Conservation (phyloP, 2,113 vertebrate species). For the Ageneiosus marmoratus region DNA sequence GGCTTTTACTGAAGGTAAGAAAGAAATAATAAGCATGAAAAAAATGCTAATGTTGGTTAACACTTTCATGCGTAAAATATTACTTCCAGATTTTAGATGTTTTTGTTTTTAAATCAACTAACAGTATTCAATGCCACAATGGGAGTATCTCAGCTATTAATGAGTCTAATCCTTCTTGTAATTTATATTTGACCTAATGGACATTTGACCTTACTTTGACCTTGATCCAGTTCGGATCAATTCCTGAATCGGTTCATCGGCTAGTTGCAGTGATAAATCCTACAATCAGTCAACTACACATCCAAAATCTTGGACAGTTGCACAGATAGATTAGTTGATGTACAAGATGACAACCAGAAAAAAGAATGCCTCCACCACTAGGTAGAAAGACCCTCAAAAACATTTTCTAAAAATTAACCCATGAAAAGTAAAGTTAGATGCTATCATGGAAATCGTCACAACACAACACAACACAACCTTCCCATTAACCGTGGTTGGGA, state of each 20-base stretch:
- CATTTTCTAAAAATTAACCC: not conserved
- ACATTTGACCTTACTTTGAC: not conserved
- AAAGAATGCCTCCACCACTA: not conserved
- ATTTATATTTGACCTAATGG: not conserved
- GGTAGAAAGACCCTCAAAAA: not conserved
- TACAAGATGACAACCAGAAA: not conserved
- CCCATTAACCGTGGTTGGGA: too few relatives aligned
- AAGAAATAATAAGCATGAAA: slow-evolving; percentile 8
- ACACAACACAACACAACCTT: too few relatives aligned
- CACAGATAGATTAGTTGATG: not conserved
- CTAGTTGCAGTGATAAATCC: not conserved
- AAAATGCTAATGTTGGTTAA: not conserved
- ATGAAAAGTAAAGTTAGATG: not conserved
- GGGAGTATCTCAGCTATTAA: not conserved
- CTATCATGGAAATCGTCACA: too few relatives aligned
- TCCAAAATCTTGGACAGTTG: not conserved
- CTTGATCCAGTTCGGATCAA: not conserved
- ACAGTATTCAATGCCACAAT: not conserved
- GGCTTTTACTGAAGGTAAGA: slow-evolving; percentile 3
- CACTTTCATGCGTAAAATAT: not conserved
- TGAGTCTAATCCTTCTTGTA: not conserved
- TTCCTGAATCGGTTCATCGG: not conserved
- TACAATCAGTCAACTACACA: not conserved
- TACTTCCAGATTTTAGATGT: not conserved
- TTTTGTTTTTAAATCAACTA: not conserved